A percentile compares a stretch with the other conserved stretches of the same genome.
Evolutionary conservation across 2,113 vertebrate genomes (phyloP).

Genomic region (Pavo muticus): DNA sequence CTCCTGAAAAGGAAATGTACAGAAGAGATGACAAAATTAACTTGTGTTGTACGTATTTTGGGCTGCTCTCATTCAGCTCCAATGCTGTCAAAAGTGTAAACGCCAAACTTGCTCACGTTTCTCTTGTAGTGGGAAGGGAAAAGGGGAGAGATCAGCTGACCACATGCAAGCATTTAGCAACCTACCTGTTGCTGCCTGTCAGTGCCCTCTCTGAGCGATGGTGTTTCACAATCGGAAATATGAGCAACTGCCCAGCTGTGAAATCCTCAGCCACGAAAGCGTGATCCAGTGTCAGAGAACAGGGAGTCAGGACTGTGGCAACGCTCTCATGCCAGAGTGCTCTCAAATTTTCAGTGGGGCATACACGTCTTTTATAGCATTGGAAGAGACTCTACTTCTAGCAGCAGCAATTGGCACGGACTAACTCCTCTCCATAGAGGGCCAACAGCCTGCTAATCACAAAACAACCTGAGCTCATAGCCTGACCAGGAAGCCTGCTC

Average conservation of each 20-base stretch:
- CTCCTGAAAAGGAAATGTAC: slow-evolving; percentile 49
- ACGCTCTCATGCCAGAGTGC: not conserved
- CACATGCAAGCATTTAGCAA: slow-evolving; percentile 47
- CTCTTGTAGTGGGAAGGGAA: not conserved
- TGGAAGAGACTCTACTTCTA: not conserved
- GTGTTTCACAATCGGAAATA: slow-evolving; percentile 70
- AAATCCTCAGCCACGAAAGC: not conserved
- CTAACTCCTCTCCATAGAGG: not conserved
- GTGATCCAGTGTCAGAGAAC: not conserved
- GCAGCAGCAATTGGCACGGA: not conserved
- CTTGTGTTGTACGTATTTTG: slow-evolving; percentile 1
- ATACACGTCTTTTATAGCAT: not conserved
- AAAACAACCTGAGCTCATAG: not conserved
- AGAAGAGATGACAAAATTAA: slow-evolving; percentile 36
- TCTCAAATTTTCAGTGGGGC: not conserved
- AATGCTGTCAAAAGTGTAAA: slow-evolving; percentile 37
- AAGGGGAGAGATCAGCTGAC: slow-evolving; percentile 10
- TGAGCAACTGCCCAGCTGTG: slow-evolving; percentile 21
- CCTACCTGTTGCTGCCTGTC: slow-evolving; percentile 28
- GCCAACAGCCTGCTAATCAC: not conserved
- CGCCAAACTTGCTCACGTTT: slow-evolving; percentile 58
- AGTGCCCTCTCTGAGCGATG: slow-evolving; percentile 29
- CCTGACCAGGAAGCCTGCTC: not conserved
- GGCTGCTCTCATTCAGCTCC: slow-evolving; percentile 56
- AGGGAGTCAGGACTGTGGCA: slow-evolving; percentile 2